A percentile compares a stretch with the other conserved stretches of the same genome.
Evolutionary conservation across 1,140 invertebrate genomes (phyloP).

Genomic region (Protaetia brevitarsis): DNA sequence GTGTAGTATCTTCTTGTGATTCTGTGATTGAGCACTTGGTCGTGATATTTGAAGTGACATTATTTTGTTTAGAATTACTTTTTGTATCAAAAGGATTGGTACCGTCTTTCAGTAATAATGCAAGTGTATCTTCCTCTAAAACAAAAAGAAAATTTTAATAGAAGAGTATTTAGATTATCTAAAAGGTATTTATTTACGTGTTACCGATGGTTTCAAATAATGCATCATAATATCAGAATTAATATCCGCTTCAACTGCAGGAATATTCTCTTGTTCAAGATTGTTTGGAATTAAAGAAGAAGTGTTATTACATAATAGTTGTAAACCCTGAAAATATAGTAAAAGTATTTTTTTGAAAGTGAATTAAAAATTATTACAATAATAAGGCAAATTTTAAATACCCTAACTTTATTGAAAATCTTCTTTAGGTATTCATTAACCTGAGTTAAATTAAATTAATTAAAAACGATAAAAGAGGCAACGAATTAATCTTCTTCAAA

Average conservation of each 20-base stretch:
- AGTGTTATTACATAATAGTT: conserved; percentile 42
- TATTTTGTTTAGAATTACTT: conserved; percentile 4
- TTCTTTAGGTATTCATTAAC: neutral
- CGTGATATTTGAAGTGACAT: neutral
- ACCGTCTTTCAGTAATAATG: conserved; percentile 23
- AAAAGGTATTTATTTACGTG: conserved; percentile 15
- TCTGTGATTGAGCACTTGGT: neutral
- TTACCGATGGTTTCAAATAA: conserved; percentile 28
- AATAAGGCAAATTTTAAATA: too few species aligned
- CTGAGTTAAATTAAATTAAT: too few species aligned
- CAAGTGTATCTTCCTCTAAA: conserved; percentile 31
- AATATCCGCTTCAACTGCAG: conserved; percentile 25
- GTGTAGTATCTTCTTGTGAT: neutral
- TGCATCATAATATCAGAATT: conserved; percentile 30
- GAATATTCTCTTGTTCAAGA: conserved; percentile 15
- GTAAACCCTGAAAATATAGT: conserved; percentile 45
- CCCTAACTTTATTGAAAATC: too few species aligned
- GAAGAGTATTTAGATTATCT: neutral
- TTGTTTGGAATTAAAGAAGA: neutral
- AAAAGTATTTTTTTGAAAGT: neutral
- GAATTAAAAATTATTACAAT: conserved; percentile 16
- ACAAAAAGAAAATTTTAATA: neutral
- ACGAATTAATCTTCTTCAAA: too few species aligned
- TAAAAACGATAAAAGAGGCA: too few species aligned
- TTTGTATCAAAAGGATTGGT: neutral